A percentile compares a stretch with the other conserved stretches of the same genome.
Evolutionary conservation across 1,140 invertebrate species (phyloP).

Genomic region (Panonychus citri): DNA sequence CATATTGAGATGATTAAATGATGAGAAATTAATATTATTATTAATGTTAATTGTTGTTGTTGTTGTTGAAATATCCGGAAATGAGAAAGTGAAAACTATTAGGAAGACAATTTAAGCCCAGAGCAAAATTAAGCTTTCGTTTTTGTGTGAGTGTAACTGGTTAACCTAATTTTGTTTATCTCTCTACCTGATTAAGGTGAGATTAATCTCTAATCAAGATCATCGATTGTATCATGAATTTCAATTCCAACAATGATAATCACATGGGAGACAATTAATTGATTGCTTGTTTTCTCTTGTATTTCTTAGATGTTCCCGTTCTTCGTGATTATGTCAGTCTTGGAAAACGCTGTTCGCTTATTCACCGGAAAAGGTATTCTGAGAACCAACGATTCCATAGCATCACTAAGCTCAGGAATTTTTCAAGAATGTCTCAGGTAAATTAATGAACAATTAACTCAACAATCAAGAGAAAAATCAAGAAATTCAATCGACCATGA

Average conservation of each 20-base stretch:
- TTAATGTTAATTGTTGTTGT: not conserved
- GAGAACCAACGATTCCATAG: constrained; percentile 8
- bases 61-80: too few relatives aligned
- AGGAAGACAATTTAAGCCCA: not conserved
- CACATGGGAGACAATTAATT: not conserved
- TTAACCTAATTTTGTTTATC: too few relatives aligned
- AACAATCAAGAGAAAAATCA: too few relatives aligned
- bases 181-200: not conserved
- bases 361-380: constrained; percentile 1
- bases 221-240: too few relatives aligned
- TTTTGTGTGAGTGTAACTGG: too few relatives aligned
- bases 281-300: not conserved
- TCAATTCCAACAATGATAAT: too few relatives aligned
- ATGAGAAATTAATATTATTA: not conserved
- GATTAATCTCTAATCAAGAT: not conserved
- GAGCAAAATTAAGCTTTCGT: not conserved
- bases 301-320: constrained; percentile 8
- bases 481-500: too few relatives aligned
- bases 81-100: not conserved
- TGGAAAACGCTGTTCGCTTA: constrained; percentile 6
- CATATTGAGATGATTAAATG: too few relatives aligned
- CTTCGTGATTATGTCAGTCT: constrained; percentile 3
- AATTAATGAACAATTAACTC: not conserved
- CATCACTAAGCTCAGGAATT: constrained; percentile 6
- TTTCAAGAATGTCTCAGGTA: constrained; percentile 13